Conservation (phyloP, 2,797 vertebrate species). For the Anguilla marmorata region DNA sequence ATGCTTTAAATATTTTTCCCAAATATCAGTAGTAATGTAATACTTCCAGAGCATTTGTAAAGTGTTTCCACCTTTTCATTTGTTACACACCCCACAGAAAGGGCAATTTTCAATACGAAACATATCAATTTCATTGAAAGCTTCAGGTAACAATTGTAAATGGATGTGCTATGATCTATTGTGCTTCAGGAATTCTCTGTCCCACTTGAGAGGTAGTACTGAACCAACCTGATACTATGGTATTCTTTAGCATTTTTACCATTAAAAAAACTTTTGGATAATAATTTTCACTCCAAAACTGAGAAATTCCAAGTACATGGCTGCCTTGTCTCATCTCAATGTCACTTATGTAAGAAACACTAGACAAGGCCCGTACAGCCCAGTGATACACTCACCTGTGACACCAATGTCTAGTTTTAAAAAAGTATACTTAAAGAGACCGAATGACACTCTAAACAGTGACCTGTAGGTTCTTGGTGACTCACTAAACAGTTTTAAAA, state of each 20-base stretch:
- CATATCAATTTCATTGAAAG: too few relatives aligned
- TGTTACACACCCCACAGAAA: background rate
- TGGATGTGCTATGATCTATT: background rate
- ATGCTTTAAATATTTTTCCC: background rate
- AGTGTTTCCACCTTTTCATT: background rate
- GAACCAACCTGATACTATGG: background rate
- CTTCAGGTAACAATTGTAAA: background rate
- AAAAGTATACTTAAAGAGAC: too few relatives aligned
- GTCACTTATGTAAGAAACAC: background rate
- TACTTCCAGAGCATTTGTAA: background rate
- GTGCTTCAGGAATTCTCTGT: background rate
- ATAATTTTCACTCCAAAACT: too few relatives aligned
- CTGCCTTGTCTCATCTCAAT: too few relatives aligned
- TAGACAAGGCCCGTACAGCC: too few relatives aligned
- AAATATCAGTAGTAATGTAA: background rate
- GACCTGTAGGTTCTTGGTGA: background rate
- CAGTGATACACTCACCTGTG: background rate
- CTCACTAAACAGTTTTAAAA: background rate
- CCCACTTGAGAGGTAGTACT: background rate
- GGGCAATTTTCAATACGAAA: background rate
- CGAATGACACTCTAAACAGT: too few relatives aligned
- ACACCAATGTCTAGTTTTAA: background rate
- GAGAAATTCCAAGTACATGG: too few relatives aligned
- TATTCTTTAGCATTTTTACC: background rate
- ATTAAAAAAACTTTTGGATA: background rate